Evolutionary conservation across 2,797 vertebrate species (phyloP).

Genomic region (Rhyacichthys aspro): DNA sequence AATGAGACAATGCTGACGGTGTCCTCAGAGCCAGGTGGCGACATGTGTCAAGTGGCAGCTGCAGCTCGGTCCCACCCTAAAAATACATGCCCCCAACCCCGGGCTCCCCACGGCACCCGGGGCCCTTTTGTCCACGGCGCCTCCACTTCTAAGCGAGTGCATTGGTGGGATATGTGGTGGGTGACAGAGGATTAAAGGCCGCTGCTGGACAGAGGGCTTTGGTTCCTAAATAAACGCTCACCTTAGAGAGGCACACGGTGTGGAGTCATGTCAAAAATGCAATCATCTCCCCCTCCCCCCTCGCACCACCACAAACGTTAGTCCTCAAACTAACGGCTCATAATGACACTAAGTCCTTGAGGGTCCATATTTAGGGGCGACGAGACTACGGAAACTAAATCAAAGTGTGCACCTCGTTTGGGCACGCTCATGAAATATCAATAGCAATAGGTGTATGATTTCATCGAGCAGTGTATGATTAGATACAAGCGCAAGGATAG

Average conservation of each 20-base stretch:
- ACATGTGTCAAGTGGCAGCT: conserved; percentile 82
- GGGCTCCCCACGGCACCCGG: conserved; percentile 61
- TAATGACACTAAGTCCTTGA: conserved; percentile 68
- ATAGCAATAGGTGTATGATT: conserved; percentile 62
- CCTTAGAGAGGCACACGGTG: conserved; percentile 71
- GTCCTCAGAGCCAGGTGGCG: conserved; percentile 75
- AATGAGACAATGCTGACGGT: conserved; percentile 77
- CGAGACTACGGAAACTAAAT: conserved; percentile 57
- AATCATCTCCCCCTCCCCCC: conserved; percentile 44
- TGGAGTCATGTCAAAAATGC: conserved; percentile 67
- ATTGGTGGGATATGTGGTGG: conserved; percentile 77
- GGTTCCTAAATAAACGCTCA: conserved; percentile 81
- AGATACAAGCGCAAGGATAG: conserved; percentile 30
- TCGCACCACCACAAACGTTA: conserved; percentile 18
- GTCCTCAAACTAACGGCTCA: conserved; percentile 50
- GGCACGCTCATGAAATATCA: conserved; percentile 56
- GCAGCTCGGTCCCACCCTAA: conserved; percentile 77
- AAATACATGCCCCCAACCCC: conserved; percentile 72
- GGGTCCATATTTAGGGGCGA: conserved; percentile 69
- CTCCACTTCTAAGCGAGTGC: conserved; percentile 75
- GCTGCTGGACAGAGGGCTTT: conserved; percentile 68
- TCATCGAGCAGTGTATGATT: conserved; percentile 57
- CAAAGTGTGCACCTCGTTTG: conserved; percentile 51
- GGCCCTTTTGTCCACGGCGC: conserved; percentile 78
- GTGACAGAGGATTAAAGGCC: conserved; percentile 78